Conservation (phyloP, 2,113 vertebrate species). For the Peromyscus leucopus region DNA sequence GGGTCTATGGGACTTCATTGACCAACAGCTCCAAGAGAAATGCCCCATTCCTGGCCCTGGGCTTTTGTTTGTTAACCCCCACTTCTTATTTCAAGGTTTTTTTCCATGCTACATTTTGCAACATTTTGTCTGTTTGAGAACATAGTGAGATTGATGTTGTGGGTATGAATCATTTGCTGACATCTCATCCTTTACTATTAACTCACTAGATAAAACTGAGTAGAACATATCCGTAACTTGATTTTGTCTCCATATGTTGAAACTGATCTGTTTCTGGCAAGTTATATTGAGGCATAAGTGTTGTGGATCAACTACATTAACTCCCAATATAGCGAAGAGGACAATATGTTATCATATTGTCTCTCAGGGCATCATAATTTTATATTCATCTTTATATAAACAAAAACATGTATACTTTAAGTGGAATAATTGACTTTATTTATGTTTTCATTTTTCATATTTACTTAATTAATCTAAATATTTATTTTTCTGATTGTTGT, state of each 20-base stretch:
- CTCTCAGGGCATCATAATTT: neutral
- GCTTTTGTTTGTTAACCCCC: neutral
- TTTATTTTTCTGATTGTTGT: neutral
- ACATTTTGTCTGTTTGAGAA: conserved; percentile 19
- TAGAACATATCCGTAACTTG: conserved; percentile 9
- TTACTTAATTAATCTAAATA: conserved; percentile 25
- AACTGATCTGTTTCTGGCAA: conserved; percentile 46
- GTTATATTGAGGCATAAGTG: conserved; percentile 6
- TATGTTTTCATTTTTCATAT: neutral
- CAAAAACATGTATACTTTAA: neutral
- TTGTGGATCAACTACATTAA: conserved; percentile 15
- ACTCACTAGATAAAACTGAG: neutral
- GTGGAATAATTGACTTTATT: neutral
- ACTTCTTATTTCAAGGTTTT: neutral
- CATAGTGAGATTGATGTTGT: neutral
- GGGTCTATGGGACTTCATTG: neutral
- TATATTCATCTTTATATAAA: neutral
- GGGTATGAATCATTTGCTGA: neutral
- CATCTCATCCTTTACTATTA: neutral
- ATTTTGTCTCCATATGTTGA: conserved; percentile 37
- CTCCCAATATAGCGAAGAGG: neutral
- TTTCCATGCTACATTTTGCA: neutral
- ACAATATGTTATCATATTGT: neutral
- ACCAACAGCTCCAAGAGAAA: neutral
- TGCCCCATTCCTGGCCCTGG: neutral